Evolutionary conservation across 2,113 vertebrate species (phyloP).

Genomic region (Saccopteryx bilineata): DNA sequence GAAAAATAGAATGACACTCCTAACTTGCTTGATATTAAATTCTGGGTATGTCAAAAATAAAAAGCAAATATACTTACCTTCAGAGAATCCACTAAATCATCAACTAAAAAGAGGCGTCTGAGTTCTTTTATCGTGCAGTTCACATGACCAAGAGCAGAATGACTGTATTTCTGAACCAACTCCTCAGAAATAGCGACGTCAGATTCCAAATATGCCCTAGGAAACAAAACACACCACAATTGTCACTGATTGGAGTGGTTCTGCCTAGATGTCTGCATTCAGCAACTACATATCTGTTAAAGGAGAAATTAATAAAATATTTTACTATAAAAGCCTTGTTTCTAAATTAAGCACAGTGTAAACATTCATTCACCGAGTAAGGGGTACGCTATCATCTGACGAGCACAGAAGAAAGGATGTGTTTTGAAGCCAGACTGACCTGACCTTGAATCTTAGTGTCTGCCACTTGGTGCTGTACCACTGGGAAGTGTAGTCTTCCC

Average conservation of each 20-base stretch:
- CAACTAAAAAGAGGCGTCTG: constrained; percentile 96
- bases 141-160: constrained; percentile 91
- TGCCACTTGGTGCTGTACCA: neutral
- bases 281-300: neutral
- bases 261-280: neutral
- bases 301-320: neutral
- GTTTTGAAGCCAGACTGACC: constrained; percentile 6
- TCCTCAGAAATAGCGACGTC: constrained; percentile 94
- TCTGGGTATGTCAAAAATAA: neutral
- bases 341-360: constrained; percentile 24
- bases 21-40: constrained; percentile 42
- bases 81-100: constrained; percentile 98
- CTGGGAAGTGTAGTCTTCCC: neutral
- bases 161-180: constrained; percentile 95
- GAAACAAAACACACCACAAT: constrained; percentile 2
- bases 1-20: constrained; percentile 32
- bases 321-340: neutral
- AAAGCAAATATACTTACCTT: constrained; percentile 90
- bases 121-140: constrained; percentile 93
- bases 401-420: neutral
- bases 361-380: constrained; percentile 18
- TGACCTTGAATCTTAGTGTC: constrained; percentile 12
- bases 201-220: constrained; percentile 94
- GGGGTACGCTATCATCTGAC: neutral
- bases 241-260: neutral